Evolutionary conservation across 1,140 invertebrate genomes (phyloP).

Genomic region (Hirudo medicinalis): DNA sequence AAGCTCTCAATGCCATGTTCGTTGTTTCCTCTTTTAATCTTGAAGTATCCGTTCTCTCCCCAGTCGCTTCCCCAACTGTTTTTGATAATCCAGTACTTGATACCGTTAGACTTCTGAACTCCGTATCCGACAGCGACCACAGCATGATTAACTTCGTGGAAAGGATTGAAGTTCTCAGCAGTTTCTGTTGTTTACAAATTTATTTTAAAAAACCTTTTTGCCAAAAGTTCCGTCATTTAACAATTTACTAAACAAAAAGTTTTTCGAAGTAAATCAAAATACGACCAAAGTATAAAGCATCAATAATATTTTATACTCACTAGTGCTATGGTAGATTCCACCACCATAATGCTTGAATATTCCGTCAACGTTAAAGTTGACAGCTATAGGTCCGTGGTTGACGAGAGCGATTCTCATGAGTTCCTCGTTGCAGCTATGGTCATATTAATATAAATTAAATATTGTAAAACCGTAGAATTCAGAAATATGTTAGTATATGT

Average conservation of each 20-base stretch:
- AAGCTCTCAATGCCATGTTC: constrained; percentile 43
- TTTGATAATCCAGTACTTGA: constrained; percentile 40
- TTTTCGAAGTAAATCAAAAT: neutral
- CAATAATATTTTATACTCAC: constrained; percentile 14
- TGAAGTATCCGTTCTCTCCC: constrained; percentile 47
- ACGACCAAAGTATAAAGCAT: neutral
- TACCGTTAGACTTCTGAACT: constrained; percentile 26
- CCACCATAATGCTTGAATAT: constrained; percentile 41
- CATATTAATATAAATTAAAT: neutral
- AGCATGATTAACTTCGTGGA: constrained; percentile 39
- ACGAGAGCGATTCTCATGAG: constrained; percentile 44
- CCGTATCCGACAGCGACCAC: constrained; percentile 41
- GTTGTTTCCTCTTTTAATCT: constrained; percentile 45
- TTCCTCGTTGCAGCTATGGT: constrained; percentile 43
- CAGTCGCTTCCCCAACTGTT: constrained; percentile 44
- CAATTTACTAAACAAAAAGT: neutral
- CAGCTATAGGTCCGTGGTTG: constrained; percentile 46
- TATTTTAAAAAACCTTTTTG: neutral
- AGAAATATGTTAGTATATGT: no score
- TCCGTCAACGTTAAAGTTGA: constrained; percentile 44
- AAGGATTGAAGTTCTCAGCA: constrained; percentile 32
- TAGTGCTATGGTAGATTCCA: constrained; percentile 40
- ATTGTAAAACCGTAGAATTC: neutral
- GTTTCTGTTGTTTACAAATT: neutral
- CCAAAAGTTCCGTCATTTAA: no score